Conservation (phyloP, 1,140 invertebrate genomes). For the Brachionus plicatilis region DNA sequence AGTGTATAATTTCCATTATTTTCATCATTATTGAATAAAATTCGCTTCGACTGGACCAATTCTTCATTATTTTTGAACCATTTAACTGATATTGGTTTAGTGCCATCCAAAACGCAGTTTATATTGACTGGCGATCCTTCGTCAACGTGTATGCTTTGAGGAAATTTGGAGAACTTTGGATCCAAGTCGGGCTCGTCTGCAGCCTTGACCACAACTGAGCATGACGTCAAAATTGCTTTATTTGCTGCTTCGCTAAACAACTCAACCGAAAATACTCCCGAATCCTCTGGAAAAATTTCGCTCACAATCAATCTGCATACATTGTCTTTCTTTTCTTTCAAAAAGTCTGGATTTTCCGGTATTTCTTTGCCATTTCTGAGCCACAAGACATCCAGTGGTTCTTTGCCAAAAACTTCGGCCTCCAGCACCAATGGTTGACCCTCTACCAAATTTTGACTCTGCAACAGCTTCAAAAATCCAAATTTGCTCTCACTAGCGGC, state of each 20-base stretch:
- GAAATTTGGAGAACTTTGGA: slow-evolving; percentile 25
- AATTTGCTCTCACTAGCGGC: background rate
- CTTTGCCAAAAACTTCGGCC: background rate
- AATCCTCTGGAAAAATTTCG: slow-evolving; percentile 41
- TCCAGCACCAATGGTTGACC: slow-evolving; percentile 9
- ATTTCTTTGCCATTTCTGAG: slow-evolving; percentile 41
- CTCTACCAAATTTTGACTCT: slow-evolving; percentile 34
- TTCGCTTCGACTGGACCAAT: background rate
- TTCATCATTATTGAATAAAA: background rate
- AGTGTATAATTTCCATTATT: background rate
- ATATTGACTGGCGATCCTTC: background rate
- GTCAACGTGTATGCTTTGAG: background rate
- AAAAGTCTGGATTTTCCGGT: slow-evolving; percentile 40
- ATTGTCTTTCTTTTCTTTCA: slow-evolving; percentile 30
- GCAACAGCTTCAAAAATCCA: background rate
- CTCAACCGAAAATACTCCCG: slow-evolving; percentile 33
- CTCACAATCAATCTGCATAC: slow-evolving; percentile 5
- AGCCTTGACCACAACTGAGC: slow-evolving; percentile 33
- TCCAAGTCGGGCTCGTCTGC: slow-evolving; percentile 29
- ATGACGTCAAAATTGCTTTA: background rate
- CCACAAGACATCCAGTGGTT: slow-evolving; percentile 20
- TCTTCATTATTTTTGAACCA: slow-evolving; percentile 16
- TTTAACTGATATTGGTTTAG: slow-evolving; percentile 25
- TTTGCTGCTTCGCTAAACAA: background rate
- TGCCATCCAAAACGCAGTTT: background rate